These are phyloP conservation scores for Caenorhabditis drosophilae DNA, from an alignment of 2,888 invertebrate genomes.

Conservation along the genomic window DNA sequence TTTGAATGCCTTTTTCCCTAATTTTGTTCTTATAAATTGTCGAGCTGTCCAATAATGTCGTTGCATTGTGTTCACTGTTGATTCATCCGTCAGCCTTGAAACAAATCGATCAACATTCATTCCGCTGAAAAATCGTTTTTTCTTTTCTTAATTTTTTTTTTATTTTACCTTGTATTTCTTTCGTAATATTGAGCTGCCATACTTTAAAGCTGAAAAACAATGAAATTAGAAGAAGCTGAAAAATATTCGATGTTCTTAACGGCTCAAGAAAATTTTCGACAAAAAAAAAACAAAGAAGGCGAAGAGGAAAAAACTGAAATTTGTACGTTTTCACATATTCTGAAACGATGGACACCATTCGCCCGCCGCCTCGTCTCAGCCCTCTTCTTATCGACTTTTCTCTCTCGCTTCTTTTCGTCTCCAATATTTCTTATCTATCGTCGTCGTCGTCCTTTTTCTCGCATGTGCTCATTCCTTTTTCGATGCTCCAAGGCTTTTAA, in stretches of 20 bases:
- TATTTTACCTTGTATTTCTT: slow-evolving; percentile 40
- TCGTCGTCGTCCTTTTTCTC: slow-evolving; percentile 6
- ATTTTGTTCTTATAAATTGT: slow-evolving; percentile 75
- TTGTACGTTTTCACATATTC: too few relatives aligned
- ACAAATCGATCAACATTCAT: slow-evolving; percentile 65
- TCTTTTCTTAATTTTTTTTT: not conserved
- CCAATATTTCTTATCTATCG: not conserved
- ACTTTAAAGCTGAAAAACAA: slow-evolving; percentile 6
- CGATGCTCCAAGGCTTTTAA: not conserved
- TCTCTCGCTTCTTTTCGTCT: slow-evolving; percentile 23
- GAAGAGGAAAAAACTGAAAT: too few relatives aligned
- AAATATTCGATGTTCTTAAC: too few relatives aligned
- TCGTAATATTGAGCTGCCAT: slow-evolving; percentile 52
- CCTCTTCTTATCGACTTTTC: slow-evolving; percentile 37
- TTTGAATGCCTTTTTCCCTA: slow-evolving; percentile 54
- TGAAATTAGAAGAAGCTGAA: not conserved
- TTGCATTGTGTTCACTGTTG: slow-evolving; percentile 75
- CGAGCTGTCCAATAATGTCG: slow-evolving; percentile 98
- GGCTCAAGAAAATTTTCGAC: too few relatives aligned
- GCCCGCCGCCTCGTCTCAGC: too few relatives aligned
- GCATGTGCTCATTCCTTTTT: slow-evolving; percentile 4
- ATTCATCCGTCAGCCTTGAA: slow-evolving; percentile 52
- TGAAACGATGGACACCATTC: too few relatives aligned
- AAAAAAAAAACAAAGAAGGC: too few relatives aligned
- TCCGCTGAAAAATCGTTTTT: slow-evolving; percentile 49